Base-by-base conservation (phyloP, 1,140 invertebrate species). In the Papilio machaon region DNA sequence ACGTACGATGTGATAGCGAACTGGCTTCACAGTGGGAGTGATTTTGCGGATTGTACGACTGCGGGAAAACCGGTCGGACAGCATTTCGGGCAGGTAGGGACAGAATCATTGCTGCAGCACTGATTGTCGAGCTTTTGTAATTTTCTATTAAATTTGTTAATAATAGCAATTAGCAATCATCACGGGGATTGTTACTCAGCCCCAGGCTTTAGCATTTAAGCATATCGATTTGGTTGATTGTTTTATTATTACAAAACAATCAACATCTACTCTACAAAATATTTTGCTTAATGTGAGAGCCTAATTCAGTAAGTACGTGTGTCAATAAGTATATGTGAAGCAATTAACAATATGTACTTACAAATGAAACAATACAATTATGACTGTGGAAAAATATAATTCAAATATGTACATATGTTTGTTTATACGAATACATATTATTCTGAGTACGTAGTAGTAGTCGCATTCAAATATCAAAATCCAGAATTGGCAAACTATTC, bases 41-140 rank as follows among this genome's bases (percentile, higher is more conserved):
- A 91, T 92, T 93, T 92, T 89, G 92, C 92, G 85, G 89, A 91
- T 84, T 91, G 89, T 88, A 84, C 86, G 83, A 86, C 88, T 91
- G 91, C 86, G 82, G 85, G 88, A 90, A 88, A 91, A 94, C 92
- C 91, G 91, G 92, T 94, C 89, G 88, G 87, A 91, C 92, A 60
- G 86, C 91, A 93, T 93, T 92, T 90, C 87, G 87, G 88, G 79
- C 88, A 89, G 86, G 88, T 88, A 91, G 82, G 54, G 73, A 85
- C 83, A 83, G 83, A 79, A 52, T 77, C 23, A 52, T 52, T 76
- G 64, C 64, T 70, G 13, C 30, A 70, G 30, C n/a, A 58, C 58
- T 79, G 58, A 30, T 75, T 49, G 19, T 13, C 19, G 19, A 70
- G 30, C 19, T 75, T 9, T 75, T 23, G 38, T 73, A 43, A 43